These are phyloP conservation scores for Pangasius krempfi DNA, from an alignment of 2,797 vertebrate genomes.

Conservation along the genomic window DNA sequence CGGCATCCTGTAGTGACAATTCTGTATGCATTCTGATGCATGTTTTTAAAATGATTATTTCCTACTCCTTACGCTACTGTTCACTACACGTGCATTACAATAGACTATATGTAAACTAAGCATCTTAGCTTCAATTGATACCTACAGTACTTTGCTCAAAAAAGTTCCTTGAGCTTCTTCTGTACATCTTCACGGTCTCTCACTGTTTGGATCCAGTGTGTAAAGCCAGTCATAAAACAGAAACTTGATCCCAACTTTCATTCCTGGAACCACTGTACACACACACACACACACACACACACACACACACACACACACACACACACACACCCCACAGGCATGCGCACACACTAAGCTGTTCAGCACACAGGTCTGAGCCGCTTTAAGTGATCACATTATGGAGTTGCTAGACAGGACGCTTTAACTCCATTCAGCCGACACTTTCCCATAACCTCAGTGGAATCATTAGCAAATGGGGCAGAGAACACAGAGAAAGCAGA, in stretches of 20 bases:
- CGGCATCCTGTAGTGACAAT: neutral
- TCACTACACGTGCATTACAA: neutral
- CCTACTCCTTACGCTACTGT: neutral
- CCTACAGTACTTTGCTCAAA: neutral
- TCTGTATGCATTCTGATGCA: neutral
- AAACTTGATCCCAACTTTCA: constrained; percentile 71
- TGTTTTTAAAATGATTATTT: neutral
- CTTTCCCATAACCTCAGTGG: constrained; percentile 28
- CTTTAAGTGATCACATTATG: constrained; percentile 71
- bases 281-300: constrained; percentile 45
- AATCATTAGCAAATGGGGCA: neutral
- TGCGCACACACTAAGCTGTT: constrained; percentile 66
- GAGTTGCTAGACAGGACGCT: constrained; percentile 44
- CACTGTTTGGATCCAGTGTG: constrained; percentile 52
- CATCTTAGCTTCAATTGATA: neutral
- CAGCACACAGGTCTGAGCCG: constrained; percentile 62
- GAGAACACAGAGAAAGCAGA: neutral
- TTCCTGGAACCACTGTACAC: constrained; percentile 49
- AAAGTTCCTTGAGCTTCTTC: neutral
- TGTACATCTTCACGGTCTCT: constrained; percentile 43
- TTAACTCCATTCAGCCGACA: constrained; percentile 60
- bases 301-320: constrained; percentile 38
- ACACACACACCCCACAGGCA: constrained; percentile 45
- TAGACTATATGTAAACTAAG: neutral
- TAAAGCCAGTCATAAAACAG: constrained; percentile 56